phyloP scores from a whole-genome alignment of 2,888 invertebrate species.

The Drosophila hamatofila region DNA sequence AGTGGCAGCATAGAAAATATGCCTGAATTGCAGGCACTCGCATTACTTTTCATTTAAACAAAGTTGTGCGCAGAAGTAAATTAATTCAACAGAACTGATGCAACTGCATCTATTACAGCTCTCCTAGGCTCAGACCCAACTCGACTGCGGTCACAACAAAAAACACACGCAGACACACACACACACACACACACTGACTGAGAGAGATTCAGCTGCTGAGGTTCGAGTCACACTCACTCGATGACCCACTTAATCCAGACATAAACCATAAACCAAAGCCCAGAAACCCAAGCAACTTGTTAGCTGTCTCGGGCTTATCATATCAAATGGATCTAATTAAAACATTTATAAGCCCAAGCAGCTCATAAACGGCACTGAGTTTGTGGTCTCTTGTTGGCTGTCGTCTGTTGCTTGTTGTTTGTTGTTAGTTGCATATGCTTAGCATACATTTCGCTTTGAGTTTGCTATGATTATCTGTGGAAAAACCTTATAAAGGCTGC shows the following conservation, averaged over 20 bases:
- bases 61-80: neutral
- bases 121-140: neutral
- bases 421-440: conserved; percentile 68
- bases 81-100: conserved; percentile 4
- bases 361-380: conserved; percentile 71
- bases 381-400: conserved; percentile 49
- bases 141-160: conserved; percentile 27
- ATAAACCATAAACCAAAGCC: conserved; percentile 62
- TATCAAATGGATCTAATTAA: conserved; percentile 76
- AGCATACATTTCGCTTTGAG: conserved; percentile 66
- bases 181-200: neutral
- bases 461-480: conserved; percentile 58
- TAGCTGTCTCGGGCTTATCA: conserved; percentile 73
- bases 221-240: conserved; percentile 36
- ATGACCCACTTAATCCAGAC: conserved; percentile 70
- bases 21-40: neutral
- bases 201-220: conserved; percentile 4
- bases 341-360: conserved; percentile 75
- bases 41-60: neutral
- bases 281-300: conserved; percentile 71
- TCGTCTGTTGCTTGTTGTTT: conserved; percentile 16
- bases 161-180: neutral
- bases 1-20: conserved; percentile 10
- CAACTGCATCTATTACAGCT: conserved; percentile 23
- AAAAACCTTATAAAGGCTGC: conserved; percentile 59